These are phyloP conservation scores for Pogonus chalceus DNA, from an alignment of 1,140 invertebrate genomes.

Conservation along the genomic window DNA sequence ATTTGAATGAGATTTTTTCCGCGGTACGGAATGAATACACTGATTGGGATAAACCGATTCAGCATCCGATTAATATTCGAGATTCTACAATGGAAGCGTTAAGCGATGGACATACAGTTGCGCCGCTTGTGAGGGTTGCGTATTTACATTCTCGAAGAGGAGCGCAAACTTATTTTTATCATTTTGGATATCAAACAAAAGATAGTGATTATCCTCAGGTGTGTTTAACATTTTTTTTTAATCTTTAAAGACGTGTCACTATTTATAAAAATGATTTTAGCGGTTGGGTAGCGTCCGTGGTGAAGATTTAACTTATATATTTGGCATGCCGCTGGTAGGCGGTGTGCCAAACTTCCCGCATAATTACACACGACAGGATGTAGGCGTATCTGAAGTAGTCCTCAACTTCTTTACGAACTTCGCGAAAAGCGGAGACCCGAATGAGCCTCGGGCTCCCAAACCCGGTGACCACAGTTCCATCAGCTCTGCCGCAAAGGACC, in stretches of 20 bases:
- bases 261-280: conserved; percentile 33
- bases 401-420: conserved; percentile 60
- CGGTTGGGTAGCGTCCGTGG: conserved; percentile 64
- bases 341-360: conserved; percentile 44
- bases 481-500: conserved; percentile 38
- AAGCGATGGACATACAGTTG: conserved; percentile 63
- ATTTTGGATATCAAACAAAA: conserved; percentile 63
- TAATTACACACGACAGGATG: conserved; percentile 61
- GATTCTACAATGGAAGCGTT: conserved; percentile 75
- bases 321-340: conserved; percentile 68
- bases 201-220: conserved; percentile 58
- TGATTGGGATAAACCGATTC: conserved; percentile 71
- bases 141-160: conserved; percentile 53
- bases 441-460: conserved; percentile 17
- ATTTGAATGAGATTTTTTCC: conserved; percentile 78
- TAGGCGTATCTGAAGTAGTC: conserved; percentile 55
- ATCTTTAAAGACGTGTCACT: neutral
- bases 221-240: conserved; percentile 14
- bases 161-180: conserved; percentile 56
- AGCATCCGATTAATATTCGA: conserved; percentile 65
- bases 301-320: conserved; percentile 71
- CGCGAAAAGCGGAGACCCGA: conserved; percentile 58
- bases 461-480: conserved; percentile 34
- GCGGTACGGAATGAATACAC: conserved; percentile 82
- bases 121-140: conserved; percentile 51